Conservation (phyloP, 37 sponge, comb jelly and placozoan genomes). For the Diacarnus erythraeanus region DNA sequence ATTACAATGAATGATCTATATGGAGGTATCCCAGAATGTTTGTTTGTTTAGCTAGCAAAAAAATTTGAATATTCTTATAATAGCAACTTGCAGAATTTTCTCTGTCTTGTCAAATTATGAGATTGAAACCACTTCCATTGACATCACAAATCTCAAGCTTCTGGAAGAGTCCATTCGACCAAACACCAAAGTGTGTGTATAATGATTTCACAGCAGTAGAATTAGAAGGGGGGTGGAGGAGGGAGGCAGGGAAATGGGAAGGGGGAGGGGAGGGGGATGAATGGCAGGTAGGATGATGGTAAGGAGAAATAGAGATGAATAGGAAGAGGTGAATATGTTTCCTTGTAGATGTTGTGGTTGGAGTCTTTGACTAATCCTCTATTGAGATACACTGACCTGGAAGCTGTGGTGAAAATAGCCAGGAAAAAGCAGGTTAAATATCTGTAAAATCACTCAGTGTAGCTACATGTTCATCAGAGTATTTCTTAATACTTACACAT, state of each 20-base stretch:
- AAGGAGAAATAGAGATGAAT: no score
- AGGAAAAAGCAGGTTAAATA: constrained; percentile 21
- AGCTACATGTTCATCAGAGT: no score
- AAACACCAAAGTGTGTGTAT: constrained; percentile 77
- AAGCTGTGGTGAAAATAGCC: constrained; percentile 63
- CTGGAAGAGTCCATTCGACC: constrained; percentile 69
- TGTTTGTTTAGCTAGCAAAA: no score
- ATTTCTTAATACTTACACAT: no score
- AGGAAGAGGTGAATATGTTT: no score
- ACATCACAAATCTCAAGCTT: constrained; percentile 67
- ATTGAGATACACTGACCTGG: constrained; percentile 78
- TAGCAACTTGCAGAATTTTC: constrained; percentile 89
- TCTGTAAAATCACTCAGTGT: no score
- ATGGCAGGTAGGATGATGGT: not conserved
- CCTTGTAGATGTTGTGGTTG: constrained; percentile 91
- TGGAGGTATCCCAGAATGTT: constrained; percentile 92
- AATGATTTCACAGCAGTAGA: no score
- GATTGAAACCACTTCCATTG: constrained; percentile 67
- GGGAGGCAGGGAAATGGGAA: no score
- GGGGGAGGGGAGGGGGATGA: no score
- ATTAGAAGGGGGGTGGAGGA: no score
- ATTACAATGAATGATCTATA: constrained; percentile 85
- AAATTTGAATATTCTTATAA: not conserved
- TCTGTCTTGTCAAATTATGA: constrained; percentile 67
- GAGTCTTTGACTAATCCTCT: constrained; percentile 94